A percentile compares a stretch with the other conserved stretches of the same genome.
Conservation (phyloP, 1,140 invertebrate genomes). For the Lordiphosa mommai region DNA sequence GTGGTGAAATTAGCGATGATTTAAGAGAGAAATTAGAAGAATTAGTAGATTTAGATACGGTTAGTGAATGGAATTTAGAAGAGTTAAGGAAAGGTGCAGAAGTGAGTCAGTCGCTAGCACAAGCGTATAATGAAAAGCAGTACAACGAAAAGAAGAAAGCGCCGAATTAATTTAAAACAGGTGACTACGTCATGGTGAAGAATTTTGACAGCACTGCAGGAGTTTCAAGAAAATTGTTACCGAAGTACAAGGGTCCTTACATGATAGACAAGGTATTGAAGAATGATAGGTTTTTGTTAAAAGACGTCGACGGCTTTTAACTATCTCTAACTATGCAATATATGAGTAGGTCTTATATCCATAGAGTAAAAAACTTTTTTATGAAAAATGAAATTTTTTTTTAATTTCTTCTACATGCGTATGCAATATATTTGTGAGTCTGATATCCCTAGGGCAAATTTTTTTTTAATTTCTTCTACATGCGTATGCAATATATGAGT, state of each 20-base stretch:
- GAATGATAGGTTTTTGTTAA: not conserved
- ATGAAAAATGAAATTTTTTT: no score
- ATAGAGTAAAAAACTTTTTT: no score
- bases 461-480: no score
- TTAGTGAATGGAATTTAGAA: not conserved
- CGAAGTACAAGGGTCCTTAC: conserved; percentile 23
- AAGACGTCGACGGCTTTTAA: conserved; percentile 14
- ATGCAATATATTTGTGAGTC: no score
- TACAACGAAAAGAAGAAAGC: conserved; percentile 15
- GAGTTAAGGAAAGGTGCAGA: conserved; percentile 5
- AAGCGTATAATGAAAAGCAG: conserved; percentile 16
- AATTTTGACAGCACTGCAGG: conserved; percentile 24
- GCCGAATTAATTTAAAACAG: conserved; percentile 17
- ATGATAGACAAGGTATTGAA: conserved; percentile 11
- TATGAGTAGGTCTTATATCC: no score
- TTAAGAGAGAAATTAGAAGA: conserved; percentile 16
- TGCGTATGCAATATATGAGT: no score
- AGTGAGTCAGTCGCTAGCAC: conserved; percentile 4
- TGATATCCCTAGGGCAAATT: no score
- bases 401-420: no score
- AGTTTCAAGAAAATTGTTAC: conserved; percentile 14
- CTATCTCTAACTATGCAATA: no score
- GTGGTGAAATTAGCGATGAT: conserved; percentile 8
- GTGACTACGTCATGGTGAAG: conserved; percentile 47
- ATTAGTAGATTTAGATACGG: not conserved